A percentile compares a stretch with the other conserved stretches of the same genome.
Conservation (phyloP, 2,113 vertebrate species). For the Eira barbara region DNA sequence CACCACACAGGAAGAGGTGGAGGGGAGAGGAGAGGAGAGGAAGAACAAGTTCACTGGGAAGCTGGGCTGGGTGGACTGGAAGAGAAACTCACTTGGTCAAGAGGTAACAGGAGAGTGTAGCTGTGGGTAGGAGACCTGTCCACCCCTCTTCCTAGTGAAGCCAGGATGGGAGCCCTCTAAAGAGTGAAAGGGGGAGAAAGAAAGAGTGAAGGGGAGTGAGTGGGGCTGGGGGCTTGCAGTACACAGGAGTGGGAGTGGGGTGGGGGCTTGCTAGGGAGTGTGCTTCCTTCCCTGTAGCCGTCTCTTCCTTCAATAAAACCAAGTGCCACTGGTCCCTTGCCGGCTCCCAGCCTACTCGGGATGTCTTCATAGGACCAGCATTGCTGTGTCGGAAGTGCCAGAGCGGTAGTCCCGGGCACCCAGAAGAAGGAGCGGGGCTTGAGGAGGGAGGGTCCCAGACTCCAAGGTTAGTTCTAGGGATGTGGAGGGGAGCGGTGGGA, state of each 20-base stretch:
- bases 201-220: background rate
- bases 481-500: background rate
- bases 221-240: background rate
- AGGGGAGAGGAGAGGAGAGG: background rate
- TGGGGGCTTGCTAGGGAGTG: background rate
- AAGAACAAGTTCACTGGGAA: too few relatives aligned
- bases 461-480: background rate
- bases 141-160: background rate
- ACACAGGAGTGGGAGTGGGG: background rate
- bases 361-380: background rate
- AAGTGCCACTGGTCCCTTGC: background rate
- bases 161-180: background rate
- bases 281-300: background rate
- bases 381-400: background rate
- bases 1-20: background rate
- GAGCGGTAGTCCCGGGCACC: background rate
- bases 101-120: background rate
- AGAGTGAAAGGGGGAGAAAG: background rate
- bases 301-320: background rate
- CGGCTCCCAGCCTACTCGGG: background rate
- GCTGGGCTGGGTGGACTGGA: background rate
- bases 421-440: too few relatives aligned
- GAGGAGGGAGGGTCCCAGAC: background rate
- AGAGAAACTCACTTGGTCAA: background rate
- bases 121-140: background rate